phyloP scores from a whole-genome alignment of 2,113 vertebrate species.

The Epinephelus cyanopodus region DNA sequence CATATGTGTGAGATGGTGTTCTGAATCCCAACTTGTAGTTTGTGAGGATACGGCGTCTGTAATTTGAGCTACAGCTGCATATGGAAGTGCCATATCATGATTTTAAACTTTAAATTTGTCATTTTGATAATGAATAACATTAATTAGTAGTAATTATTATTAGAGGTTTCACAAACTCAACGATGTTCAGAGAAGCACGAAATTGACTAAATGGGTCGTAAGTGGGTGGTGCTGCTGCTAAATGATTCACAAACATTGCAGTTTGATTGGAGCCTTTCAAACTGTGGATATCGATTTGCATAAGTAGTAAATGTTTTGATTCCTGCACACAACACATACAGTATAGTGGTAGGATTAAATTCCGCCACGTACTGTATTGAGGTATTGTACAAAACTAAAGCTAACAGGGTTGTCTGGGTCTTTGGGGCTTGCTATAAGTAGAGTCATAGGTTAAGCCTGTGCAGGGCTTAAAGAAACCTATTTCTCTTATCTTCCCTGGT shows the following conservation, averaged over 20 bases:
- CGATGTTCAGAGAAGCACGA: neutral
- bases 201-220: neutral
- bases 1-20: neutral
- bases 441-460: constrained; percentile 86
- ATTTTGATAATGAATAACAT: neutral
- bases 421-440: constrained; percentile 78
- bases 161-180: neutral
- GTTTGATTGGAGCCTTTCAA: constrained; percentile 32
- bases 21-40: constrained; percentile 1
- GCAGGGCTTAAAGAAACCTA: constrained; percentile 84
- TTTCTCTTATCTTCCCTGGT: constrained; percentile 86
- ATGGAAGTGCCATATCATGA: neutral
- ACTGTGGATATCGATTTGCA: constrained; percentile 46
- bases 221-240: neutral
- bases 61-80: neutral
- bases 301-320: constrained; percentile 44
- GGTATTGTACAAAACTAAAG: constrained; percentile 68
- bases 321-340: constrained; percentile 29
- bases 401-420: constrained; percentile 70
- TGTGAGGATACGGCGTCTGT: neutral
- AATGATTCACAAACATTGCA: neutral
- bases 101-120: neutral
- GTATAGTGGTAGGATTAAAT: constrained; percentile 55
- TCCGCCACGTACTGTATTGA: constrained; percentile 55
- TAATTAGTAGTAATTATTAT: neutral